Base-by-base conservation (phyloP, 2,888 invertebrate genomes). In the Muscina levida region DNA sequence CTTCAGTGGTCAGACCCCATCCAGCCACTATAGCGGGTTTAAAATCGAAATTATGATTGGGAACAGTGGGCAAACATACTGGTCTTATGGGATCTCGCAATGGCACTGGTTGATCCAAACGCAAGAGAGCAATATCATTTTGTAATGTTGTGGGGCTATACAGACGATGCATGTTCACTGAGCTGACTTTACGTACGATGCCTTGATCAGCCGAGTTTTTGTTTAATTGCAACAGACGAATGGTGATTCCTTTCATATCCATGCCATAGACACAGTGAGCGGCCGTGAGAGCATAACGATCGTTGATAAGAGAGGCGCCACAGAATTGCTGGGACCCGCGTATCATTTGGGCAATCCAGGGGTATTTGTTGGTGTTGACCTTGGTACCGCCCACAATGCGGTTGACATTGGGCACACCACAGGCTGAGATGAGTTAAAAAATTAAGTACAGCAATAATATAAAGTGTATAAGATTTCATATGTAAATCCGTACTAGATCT, bases 301-400 rank as follows among this genome's bases (percentile, higher is more conserved):
- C 89, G 62, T 89, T 90, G 76, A 90, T 90, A 76, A 90, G 82
- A 31, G 90, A 85, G 77, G 88, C 90, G 44, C 89, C 90, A 67
- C 90, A 90, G 77, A 87, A 90, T 24, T 89, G 86, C 17, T 85
- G 84, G 4, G 83, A 65, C 1, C 82, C 84, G 62, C 84, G 85
- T 1, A 88, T 68, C 59, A 90, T 83, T 79, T 90, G 90, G 0
- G 87, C 88, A 19, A 89, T 89, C 90, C 90, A 90, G 6, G 90
- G 90, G 82, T 89, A 90, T 82, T 90, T 90, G 80, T 90, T 90
- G 72, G 84, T 83, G 48, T 85, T 87, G 57, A 90, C 89, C 37
- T 85, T 84, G 46, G 84, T 84, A 44, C 90, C 90, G 76, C 90
- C 90, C 77, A 90, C 86, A 85, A 90, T 90, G 81, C 90, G 87